Evolutionary conservation across 35 echinoderm and acorn worm species (phyloP), one percentile per base, ranked within the genome.

Genomic region (Heliocidaris erythrogramma): DNA sequence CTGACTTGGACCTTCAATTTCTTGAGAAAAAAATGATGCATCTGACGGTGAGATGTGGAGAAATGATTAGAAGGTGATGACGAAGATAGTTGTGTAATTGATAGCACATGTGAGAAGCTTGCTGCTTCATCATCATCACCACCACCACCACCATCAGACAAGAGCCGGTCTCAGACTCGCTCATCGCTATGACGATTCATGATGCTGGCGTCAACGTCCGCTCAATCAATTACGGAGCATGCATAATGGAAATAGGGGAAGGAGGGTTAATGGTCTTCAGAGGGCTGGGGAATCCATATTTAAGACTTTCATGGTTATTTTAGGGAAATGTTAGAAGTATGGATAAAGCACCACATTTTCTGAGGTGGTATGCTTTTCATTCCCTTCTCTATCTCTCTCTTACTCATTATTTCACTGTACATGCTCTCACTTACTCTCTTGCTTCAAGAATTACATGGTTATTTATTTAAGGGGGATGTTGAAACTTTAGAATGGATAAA

Each of bases 171-270:
- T 78, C 65, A 78, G 65, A 78, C 65, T 78, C 2, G 87, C 47
- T 47, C 87, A 89, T 89, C 87, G 87, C 87, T 48, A 89, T 89
- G 87, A 48, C 87, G 87, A 89, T 89, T 48, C 18, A 30, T 89
- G 87, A 47, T 89, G 87, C 87, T 48, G 87, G 87, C 87, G 87
- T 89, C 87, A 89, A 48, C 30, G 47, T 89, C 87, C 87, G 47
- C 31, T 8, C 31, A 48, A 89, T 89, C 87, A 89, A 89, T 89
- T 89, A 89, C 65, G 29, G 31, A 32, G 87, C 32, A 35, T 35
- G 87, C 4, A 89, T 89, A 89, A 89, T 48, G 87, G 87, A 32
- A 48, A 48, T 89, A 42, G 87, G 47, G 87, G 87, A 48, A 4
- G 47, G 47, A 48, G 29, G 87, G 87, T 89, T 89, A 89, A 89